phyloP scores from a whole-genome alignment of 2,113 vertebrate genomes.

The Beaufortia kweichowensis region DNA sequence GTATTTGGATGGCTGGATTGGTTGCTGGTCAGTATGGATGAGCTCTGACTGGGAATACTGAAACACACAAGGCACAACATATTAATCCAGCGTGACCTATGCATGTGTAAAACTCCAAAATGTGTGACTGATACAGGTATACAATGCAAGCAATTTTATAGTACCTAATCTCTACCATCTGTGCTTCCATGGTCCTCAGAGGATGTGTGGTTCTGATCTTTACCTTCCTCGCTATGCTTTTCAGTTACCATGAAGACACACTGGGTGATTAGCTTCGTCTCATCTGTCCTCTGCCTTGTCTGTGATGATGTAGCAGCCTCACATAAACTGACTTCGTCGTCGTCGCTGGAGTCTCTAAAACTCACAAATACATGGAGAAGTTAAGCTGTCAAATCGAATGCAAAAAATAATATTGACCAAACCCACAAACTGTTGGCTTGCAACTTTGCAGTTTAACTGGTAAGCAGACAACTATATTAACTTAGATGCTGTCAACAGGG shows the following conservation, averaged over 20 bases:
- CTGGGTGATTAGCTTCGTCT: conserved; percentile 29
- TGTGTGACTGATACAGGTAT: neutral
- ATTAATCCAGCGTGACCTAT: too few relatives aligned
- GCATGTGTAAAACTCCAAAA: neutral
- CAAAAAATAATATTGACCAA: neutral
- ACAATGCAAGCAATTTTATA: too few relatives aligned
- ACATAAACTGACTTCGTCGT: conserved; percentile 69
- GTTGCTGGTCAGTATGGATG: neutral
- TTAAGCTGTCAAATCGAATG: neutral
- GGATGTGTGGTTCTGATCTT: neutral
- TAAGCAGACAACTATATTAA: neutral
- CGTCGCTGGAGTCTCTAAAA: conserved; percentile 82
- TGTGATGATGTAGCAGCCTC: conserved; percentile 39
- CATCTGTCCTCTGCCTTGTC: neutral
- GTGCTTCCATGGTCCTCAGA: neutral
- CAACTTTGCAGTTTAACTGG: neutral
- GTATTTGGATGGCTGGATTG: neutral
- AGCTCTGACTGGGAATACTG: neutral
- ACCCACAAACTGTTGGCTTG: too few relatives aligned
- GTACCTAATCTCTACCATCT: neutral
- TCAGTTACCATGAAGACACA: conserved; percentile 19
- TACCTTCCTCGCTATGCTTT: fast-evolving
- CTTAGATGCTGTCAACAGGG: too few relatives aligned
- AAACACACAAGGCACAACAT: neutral
- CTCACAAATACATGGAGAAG: conserved; percentile 8